phyloP scores from a whole-genome alignment of 2,797 vertebrate genomes.

The Hephaestus fuliginosus region DNA sequence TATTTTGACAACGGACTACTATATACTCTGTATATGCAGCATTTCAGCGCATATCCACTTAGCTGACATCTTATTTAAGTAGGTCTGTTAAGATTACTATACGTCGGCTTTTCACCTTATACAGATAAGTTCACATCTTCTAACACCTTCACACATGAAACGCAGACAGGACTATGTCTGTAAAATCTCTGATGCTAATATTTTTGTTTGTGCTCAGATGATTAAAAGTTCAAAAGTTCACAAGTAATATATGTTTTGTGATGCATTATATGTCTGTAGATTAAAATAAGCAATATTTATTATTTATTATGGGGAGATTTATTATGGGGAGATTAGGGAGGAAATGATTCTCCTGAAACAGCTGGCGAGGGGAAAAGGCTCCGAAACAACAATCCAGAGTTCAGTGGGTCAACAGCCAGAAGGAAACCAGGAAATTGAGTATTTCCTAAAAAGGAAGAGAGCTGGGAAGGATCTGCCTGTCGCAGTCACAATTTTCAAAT shows the following conservation, averaged over 20 bases:
- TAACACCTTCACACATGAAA: background rate
- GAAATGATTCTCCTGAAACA: background rate
- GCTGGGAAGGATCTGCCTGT: background rate
- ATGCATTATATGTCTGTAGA: background rate
- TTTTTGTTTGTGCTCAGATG: background rate
- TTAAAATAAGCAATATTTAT: background rate
- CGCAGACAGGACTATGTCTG: background rate
- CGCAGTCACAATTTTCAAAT: background rate
- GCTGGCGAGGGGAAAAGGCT: background rate
- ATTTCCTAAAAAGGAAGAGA: conserved; percentile 17
- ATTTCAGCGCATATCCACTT: background rate
- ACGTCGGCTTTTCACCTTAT: background rate
- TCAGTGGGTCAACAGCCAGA: conserved; percentile 10
- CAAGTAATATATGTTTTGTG: background rate
- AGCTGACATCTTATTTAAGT: background rate
- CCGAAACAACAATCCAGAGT: conserved; percentile 29
- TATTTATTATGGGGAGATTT: background rate
- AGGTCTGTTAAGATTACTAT: background rate
- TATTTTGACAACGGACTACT: background rate
- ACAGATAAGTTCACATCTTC: background rate
- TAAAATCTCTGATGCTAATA: background rate
- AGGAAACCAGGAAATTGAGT: conserved; percentile 38
- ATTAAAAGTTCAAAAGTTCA: background rate
- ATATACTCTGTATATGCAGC: background rate
- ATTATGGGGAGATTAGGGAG: background rate